These are phyloP conservation scores for Pogonocherus hispidulus DNA, from an alignment of 2,888 invertebrate genomes.

Conservation along the genomic window DNA sequence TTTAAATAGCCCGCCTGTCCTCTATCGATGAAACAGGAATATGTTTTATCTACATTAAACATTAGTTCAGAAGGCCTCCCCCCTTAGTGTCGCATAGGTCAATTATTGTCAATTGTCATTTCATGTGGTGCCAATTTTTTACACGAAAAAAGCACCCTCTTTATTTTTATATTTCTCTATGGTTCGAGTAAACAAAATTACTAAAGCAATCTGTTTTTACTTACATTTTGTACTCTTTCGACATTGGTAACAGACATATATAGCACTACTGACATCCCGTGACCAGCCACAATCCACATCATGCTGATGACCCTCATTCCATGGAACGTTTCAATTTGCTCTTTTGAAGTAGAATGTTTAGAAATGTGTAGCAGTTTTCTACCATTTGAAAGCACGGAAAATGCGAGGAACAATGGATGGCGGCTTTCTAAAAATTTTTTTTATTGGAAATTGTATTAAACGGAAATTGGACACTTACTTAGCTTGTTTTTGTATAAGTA, in stretches of 20 bases:
- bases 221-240: conserved; percentile 21
- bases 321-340: conserved; percentile 58
- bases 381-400: conserved; percentile 56
- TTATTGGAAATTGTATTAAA: too few species aligned
- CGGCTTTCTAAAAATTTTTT: conserved; percentile 48
- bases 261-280: conserved; percentile 47
- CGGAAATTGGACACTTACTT: conserved; percentile 53
- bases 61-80: too few species aligned
- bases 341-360: conserved; percentile 40
- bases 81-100: too few species aligned
- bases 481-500: conserved; percentile 37
- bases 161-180: too few species aligned
- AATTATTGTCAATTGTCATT: too few species aligned
- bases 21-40: too few species aligned
- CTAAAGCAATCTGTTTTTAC: too few species aligned
- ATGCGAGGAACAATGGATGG: conserved; percentile 52
- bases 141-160: too few species aligned
- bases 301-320: conserved; percentile 60
- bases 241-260: conserved; percentile 31
- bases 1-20: too few species aligned
- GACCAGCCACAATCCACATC: conserved; percentile 61
- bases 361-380: conserved; percentile 55
- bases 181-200: too few species aligned
- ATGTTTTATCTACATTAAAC: too few species aligned
- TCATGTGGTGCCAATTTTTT: too few species aligned